phyloP scores from a whole-genome alignment of 1,140 invertebrate genomes.

The Medauroidea extradentata region DNA sequence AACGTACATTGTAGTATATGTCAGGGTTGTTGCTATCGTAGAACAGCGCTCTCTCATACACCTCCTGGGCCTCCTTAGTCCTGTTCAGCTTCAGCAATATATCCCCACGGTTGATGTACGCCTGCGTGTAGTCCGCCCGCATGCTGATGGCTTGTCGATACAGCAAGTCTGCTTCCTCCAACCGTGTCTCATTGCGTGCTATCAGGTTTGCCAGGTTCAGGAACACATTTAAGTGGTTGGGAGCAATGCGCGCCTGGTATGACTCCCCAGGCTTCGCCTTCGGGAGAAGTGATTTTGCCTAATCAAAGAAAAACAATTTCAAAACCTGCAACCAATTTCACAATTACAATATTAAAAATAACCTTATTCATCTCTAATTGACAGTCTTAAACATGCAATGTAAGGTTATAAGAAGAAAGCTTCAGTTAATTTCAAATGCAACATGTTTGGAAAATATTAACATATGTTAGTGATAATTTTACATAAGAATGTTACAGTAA shows the following conservation, averaged over 20 bases:
- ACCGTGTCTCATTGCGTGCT: conserved; percentile 83
- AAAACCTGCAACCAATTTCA: no score
- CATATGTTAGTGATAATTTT: no score
- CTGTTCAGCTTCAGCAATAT: conserved; percentile 93
- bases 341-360: no score
- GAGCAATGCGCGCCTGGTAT: conserved; percentile 92
- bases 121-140: conserved; percentile 94
- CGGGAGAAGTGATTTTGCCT: conserved; percentile 84
- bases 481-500: no score
- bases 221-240: conserved; percentile 94
- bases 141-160: conserved; percentile 94
- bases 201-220: conserved; percentile 93
- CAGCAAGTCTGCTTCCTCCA: conserved; percentile 90
- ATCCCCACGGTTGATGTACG: conserved; percentile 95
- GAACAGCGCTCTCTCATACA: conserved; percentile 87
- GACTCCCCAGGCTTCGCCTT: conserved; percentile 88
- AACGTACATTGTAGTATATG: conserved; percentile 92
- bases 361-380: no score
- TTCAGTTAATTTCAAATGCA: no score
- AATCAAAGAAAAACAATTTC: no score
- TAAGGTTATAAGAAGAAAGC: no score
- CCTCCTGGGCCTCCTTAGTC: conserved; percentile 90
- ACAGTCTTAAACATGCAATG: no score
- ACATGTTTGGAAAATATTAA: no score
- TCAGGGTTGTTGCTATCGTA: conserved; percentile 95